Conservation (phyloP, 2,113 vertebrate genomes). For the Oreochromis aureus region DNA sequence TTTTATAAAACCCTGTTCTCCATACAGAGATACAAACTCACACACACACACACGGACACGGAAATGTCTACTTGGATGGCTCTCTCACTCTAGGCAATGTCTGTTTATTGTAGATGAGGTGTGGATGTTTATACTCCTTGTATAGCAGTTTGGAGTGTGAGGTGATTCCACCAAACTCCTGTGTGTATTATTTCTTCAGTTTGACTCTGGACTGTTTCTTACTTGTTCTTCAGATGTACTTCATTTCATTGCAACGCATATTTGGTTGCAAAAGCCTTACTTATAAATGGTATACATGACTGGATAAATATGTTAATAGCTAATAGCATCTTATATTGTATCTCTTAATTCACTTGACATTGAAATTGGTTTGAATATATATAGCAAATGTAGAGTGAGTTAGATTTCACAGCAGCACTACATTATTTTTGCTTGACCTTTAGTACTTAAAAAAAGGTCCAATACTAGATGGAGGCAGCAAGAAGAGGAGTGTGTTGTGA, state of each 20-base stretch:
- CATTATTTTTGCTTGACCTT: neutral
- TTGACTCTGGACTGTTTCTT: neutral
- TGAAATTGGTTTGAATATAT: neutral
- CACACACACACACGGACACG: neutral
- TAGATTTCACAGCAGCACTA: neutral
- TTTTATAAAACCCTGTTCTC: slow-evolving; percentile 10
- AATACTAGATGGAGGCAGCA: neutral
- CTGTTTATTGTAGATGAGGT: slow-evolving; percentile 63
- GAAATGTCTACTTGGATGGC: neutral
- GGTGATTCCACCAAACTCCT: slow-evolving; percentile 17
- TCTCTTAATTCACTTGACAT: neutral
- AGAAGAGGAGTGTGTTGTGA: neutral
- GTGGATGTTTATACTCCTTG: slow-evolving; percentile 44
- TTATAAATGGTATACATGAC: neutral
- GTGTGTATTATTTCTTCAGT: slow-evolving; percentile 21
- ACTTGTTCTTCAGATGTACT: neutral
- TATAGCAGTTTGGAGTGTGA: slow-evolving; percentile 48
- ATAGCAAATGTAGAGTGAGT: neutral
- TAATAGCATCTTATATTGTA: neutral
- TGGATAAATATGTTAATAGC: neutral
- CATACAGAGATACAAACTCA: neutral
- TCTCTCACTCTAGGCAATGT: neutral
- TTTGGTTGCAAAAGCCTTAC: neutral
- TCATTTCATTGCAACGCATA: neutral
- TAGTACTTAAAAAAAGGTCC: neutral